Evolutionary conservation across 1,140 invertebrate species (phyloP), one percentile per base, ranked within the genome.

Genomic region (Notospermus geniculatus): DNA sequence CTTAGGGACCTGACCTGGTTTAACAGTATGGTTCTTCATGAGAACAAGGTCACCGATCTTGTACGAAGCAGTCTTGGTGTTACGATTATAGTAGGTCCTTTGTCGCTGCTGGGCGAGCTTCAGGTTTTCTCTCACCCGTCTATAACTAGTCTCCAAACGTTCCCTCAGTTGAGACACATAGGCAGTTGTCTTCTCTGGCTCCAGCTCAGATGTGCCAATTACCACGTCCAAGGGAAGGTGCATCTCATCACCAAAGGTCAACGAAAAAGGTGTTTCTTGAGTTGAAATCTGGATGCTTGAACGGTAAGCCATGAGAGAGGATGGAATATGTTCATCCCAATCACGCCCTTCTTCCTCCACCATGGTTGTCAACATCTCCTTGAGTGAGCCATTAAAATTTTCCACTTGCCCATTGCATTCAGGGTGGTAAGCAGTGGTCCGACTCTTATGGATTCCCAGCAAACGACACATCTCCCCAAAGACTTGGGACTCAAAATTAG

Each of bases 381-480:
- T 50, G 11, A 74, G 50, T 2, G 74, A 75, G 22, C 67, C 36
- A 30, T 77, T 77, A 50, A 72, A 72, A 29, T 66, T 36, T 54
- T 78, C 76, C 13, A 81, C 76, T 71, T 78, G 76, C n/a, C 77
- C 79, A 53, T 75, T 73, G 13, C 71, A 62, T 59, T 76, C 69
- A 1, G 77, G 71, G 61, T 73, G 71, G 1, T 70, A 55, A 4
- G 75, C 17, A 0, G 77, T 80, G 1, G 77, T 80, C 23, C 74
- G 46, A 1, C 73, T 80, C 57, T 76, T 79, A 11, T 66, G 27
- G 0, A 79, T 71, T 1, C 67, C 70, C 9, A 79, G 50, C 2
- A 75, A 23, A 43, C 69, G 39, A 54, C 75, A 76, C n/a, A 75
- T 58, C 22, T 66, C 52, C 39, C 50, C 19, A n/a, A 64, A 57